A percentile compares a stretch with the other conserved stretches of the same genome.
phyloP scores from a whole-genome alignment of 2,113 vertebrate species.

The Phocoena sinus region DNA sequence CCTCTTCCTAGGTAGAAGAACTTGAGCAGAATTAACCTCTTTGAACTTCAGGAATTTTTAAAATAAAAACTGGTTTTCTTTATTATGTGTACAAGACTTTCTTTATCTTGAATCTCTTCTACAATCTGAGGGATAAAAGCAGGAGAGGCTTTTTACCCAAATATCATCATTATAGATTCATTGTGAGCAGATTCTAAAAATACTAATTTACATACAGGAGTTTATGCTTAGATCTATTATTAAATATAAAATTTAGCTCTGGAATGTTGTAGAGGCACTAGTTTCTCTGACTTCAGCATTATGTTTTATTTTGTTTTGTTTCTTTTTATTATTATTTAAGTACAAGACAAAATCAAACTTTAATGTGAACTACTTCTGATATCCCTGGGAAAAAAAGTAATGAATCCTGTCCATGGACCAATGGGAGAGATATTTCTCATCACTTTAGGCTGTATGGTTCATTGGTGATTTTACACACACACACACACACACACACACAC shows the following conservation, averaged over 20 bases:
- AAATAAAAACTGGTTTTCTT: not conserved
- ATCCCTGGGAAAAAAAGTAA: not conserved
- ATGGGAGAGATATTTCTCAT: not conserved
- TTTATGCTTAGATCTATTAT: not conserved
- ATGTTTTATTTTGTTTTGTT: not conserved
- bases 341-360: not conserved
- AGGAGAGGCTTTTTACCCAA: not conserved
- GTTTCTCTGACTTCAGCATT: not conserved
- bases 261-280: not conserved
- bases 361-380: not conserved
- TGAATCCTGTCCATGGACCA: not conserved
- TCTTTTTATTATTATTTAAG: not conserved
- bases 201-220: not conserved
- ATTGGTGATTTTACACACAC: not conserved
- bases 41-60: not conserved
- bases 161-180: not conserved
- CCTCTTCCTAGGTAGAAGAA: accelerated
- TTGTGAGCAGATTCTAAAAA: not conserved
- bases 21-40: not conserved
- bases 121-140: not conserved
- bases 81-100: not conserved
- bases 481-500: not conserved
- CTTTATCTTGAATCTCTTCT: not conserved
- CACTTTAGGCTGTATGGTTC: not conserved
- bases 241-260: not conserved